phyloP scores from a whole-genome alignment of 2,888 invertebrate genomes.

The Athripsodes cinereus region DNA sequence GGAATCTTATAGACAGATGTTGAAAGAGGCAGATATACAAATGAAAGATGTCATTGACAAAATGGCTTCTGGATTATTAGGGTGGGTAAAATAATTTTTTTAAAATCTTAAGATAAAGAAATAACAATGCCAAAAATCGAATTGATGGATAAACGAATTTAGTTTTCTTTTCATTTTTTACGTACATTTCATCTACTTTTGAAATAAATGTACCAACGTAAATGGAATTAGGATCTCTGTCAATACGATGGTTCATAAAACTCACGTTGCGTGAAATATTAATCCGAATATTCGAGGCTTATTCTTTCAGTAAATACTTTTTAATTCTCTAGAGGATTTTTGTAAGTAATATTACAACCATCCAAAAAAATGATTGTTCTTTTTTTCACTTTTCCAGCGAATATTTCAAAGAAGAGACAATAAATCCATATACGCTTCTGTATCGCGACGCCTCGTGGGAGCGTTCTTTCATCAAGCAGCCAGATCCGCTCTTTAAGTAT shows the following conservation, averaged over 20 bases:
- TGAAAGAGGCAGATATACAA: conserved; percentile 64
- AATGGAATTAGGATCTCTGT: no score
- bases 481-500: conserved; percentile 82
- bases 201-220: no score
- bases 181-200: no score
- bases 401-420: conserved; percentile 55
- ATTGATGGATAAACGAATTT: no score
- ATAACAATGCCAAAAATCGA: no score
- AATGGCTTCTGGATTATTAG: conserved; percentile 74
- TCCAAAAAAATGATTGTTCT: background rate
- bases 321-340: background rate
- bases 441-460: conserved; percentile 60
- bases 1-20: conserved; percentile 58
- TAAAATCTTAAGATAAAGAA: no score
- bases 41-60: conserved; percentile 76
- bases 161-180: no score
- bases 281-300: background rate
- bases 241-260: no score
- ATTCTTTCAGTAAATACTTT: no score
- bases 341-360: background rate
- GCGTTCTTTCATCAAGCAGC: conserved; percentile 63
- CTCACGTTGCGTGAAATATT: background rate
- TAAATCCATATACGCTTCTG: conserved; percentile 52
- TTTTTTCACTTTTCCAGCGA: conserved; percentile 49
- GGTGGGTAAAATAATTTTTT: conserved; percentile 35